Base-by-base conservation (phyloP, 1,140 invertebrate genomes). In the Pogonognathellus flavescens region DNA sequence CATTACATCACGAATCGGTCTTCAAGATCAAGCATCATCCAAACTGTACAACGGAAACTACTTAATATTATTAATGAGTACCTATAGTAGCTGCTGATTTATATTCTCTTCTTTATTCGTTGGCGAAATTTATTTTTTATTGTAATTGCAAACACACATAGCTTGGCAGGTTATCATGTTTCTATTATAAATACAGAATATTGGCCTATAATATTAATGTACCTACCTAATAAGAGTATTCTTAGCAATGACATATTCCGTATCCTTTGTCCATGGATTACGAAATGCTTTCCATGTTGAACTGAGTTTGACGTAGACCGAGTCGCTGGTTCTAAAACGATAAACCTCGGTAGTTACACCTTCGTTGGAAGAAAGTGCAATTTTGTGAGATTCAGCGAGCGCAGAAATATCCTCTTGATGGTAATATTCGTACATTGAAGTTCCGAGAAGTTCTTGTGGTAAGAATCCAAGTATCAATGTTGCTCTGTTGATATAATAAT, bases 371-470 rank as follows among this genome's bases (percentile, higher is more conserved):
- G 95, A 93, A 59, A 97, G 92, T 4, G 94, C 95, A 88, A 93
- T 92, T 92, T 97, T 95, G 91, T 98, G 97, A 76, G 94, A 94
- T 89, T 97, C 94, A 25, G 96, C 95, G 83, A 98, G 91, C 9
- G 93, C 92, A 16, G 93, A 91, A 85, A 98, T 94, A 90, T 98
- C 97, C 72, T 96, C 95, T 83, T 94, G 94, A 89, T 96, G 94
- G 89, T 95, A 97, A 91, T 97, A 97, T 90, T 98, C 97, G 90
- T 98, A 98, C 92, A 98, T 95, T 89, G 96, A 97, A 1, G 96
- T 97, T 10, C 97, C 97, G 16, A 98, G 91, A 25, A 98, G 91
- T 92, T 98, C 97, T 92, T 98, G 97, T 2, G 97, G 97, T 80
- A 98, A 92, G 91, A 96, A 98, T 8, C 97, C 97, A 49, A 97